Evolutionary conservation across 2,113 vertebrate species (phyloP).

Genomic region (Zootoca vivipara): DNA sequence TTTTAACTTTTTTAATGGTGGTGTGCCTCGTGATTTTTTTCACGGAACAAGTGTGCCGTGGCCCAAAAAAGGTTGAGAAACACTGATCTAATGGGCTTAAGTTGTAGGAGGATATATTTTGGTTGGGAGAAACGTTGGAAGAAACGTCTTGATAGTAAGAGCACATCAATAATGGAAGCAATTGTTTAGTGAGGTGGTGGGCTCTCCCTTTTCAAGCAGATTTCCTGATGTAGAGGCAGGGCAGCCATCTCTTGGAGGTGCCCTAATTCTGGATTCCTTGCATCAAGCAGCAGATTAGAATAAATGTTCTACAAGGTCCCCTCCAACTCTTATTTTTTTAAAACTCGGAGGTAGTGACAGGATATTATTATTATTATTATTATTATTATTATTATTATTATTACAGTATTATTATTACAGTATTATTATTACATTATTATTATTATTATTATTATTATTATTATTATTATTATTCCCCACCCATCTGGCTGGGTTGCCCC

Average conservation of each 20-base stretch:
- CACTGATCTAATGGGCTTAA: background rate
- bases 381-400: no score
- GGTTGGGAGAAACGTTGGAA: background rate
- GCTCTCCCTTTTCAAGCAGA: background rate
- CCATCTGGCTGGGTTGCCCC: no score
- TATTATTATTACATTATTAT: no score
- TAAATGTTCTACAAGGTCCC: background rate
- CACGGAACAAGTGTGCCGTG: no score
- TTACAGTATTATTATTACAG: no score
- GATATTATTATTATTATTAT: no score
- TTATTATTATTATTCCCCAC: no score
- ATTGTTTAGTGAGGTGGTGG: background rate
- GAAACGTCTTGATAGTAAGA: background rate
- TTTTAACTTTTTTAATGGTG: no score
- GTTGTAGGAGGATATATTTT: background rate
- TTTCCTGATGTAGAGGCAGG: background rate
- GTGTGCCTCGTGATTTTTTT: no score
- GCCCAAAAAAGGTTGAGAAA: no score
- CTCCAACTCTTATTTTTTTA: background rate
- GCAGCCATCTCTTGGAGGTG: background rate
- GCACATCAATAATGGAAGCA: background rate
- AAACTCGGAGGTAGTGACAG: background rate
- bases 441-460: no score
- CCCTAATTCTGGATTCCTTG: background rate
- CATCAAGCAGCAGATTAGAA: background rate